phyloP scores from a whole-genome alignment of 2,888 invertebrate genomes.

The Ashinkailepas kermadecensis region DNA sequence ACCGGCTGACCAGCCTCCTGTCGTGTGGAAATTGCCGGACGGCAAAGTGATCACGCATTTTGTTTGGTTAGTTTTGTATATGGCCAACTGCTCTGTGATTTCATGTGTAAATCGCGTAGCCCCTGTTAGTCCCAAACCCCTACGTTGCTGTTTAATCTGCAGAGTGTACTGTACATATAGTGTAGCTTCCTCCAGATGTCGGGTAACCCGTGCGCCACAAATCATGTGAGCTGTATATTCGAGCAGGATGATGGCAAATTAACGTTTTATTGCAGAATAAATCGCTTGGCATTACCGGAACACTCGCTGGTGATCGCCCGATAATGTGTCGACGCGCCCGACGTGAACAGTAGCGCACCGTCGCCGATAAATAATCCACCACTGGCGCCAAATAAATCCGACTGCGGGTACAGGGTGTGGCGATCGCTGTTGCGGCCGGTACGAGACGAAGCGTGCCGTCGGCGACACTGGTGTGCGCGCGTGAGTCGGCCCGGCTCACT shows the following conservation, averaged over 20 bases:
- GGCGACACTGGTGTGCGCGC: too few relatives aligned
- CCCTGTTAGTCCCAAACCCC: background rate
- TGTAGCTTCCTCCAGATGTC: constrained; percentile 8
- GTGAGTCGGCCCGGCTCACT: too few relatives aligned
- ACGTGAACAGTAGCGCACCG: too few relatives aligned
- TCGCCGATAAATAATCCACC: too few relatives aligned
- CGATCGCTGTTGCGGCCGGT: too few relatives aligned
- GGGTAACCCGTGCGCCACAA: background rate
- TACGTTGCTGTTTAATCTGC: constrained; percentile 15
- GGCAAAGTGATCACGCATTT: constrained; percentile 19
- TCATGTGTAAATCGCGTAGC: constrained; percentile 19
- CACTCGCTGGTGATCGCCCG: background rate
- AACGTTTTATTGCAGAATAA: constrained; percentile 21
- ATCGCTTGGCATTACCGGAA: constrained; percentile 17
- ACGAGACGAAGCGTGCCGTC: too few relatives aligned
- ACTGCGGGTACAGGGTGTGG: too few relatives aligned
- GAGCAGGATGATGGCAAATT: constrained; percentile 1
- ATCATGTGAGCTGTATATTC: background rate
- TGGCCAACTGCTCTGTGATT: constrained; percentile 5
- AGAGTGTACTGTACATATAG: constrained; percentile 12
- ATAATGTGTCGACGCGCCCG: too few relatives aligned
- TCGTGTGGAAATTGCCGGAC: constrained; percentile 5
- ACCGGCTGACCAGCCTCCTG: too few relatives aligned
- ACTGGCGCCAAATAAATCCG: too few relatives aligned
- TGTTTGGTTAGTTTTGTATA: constrained; percentile 20